Base-by-base conservation (phyloP, 2,888 invertebrate species). In the Chrysomela aeneicollis region DNA sequence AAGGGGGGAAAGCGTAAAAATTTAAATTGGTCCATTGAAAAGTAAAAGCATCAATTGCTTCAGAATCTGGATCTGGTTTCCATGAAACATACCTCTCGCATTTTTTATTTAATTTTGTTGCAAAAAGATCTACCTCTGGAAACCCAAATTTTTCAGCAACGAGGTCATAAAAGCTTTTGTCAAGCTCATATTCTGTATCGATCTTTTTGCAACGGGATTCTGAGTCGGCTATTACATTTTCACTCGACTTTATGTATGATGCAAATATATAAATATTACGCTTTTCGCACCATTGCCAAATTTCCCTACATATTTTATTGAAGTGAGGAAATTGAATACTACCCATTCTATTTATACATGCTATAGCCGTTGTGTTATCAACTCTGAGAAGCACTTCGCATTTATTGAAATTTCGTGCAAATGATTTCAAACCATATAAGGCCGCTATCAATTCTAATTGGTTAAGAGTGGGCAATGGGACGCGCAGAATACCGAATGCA, bases 281-380 rank as follows among this genome's bases (percentile, higher is more conserved):
- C n/a, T 22, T 74, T 75, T 64, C 64, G 61, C 37, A 78, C 54
- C 10, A 67, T 17, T 62, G 37, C 71, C 68, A 70, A 26, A 77
- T 74, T 8, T 69, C 58, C 37, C 68, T 18, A 10, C 53, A 6
- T 3, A 61, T 26, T 1, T 18, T 19, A 52, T 64, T 61, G 15
- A 47, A 47, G 12, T 47, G n/a, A 47, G 12, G 17, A 47, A 47
- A 47, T 47, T n/a, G 47, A 19, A 47, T 47, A 17, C 47, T 55
- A 15, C 19, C 32, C 17, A 1, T 47, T 15, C 17, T 47, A 17
- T 47, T 47, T 15, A 47, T 47, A 47, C 47, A 26, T 5, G 26
- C 26, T 26, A 5, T 6, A 6, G 64, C 64, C 17, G 64, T 67
- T 1, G 60, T 59, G 37, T 55, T 61, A 15, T 61, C 61, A 1